A percentile compares a stretch with the other conserved stretches of the same genome.
Conservation (phyloP, 2,888 invertebrate species). For the Cinara cedri region DNA sequence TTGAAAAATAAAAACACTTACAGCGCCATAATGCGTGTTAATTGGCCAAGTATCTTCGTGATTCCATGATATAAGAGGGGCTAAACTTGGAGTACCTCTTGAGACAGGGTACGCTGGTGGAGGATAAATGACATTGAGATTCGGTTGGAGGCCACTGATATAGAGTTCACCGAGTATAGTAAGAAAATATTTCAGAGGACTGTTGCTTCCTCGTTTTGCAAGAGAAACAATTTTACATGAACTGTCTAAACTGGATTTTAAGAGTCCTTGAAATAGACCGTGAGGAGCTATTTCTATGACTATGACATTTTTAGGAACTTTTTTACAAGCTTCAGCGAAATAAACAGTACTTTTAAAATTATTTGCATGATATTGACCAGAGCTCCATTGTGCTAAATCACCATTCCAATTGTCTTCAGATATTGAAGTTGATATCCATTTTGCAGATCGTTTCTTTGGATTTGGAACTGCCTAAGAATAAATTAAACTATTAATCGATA, state of each 20-base stretch:
- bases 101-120: constrained; percentile 67
- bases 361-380: constrained; percentile 69
- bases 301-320: constrained; percentile 68
- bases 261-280: constrained; percentile 69
- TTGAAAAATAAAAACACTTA: constrained; percentile 11
- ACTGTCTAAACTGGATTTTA: constrained; percentile 67
- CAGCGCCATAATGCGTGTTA: constrained; percentile 40
- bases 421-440: constrained; percentile 70
- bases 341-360: constrained; percentile 66
- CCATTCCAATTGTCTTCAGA: constrained; percentile 65
- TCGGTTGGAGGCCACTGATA: constrained; percentile 66
- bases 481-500: background rate
- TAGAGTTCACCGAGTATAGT: constrained; percentile 71
- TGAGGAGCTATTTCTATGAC: constrained; percentile 71
- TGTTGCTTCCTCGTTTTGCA: constrained; percentile 66
- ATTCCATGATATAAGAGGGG: constrained; percentile 68
- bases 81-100: constrained; percentile 67
- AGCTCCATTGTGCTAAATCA: constrained; percentile 64
- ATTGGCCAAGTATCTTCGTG: constrained; percentile 66
- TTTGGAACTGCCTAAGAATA: constrained; percentile 61
- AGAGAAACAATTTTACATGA: constrained; percentile 67
- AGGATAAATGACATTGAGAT: constrained; percentile 65
- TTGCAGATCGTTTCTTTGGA: constrained; percentile 64
- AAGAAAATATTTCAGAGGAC: constrained; percentile 67
- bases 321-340: constrained; percentile 68